Conservation (phyloP, 2,888 invertebrate species). For the Morpho helenor region DNA sequence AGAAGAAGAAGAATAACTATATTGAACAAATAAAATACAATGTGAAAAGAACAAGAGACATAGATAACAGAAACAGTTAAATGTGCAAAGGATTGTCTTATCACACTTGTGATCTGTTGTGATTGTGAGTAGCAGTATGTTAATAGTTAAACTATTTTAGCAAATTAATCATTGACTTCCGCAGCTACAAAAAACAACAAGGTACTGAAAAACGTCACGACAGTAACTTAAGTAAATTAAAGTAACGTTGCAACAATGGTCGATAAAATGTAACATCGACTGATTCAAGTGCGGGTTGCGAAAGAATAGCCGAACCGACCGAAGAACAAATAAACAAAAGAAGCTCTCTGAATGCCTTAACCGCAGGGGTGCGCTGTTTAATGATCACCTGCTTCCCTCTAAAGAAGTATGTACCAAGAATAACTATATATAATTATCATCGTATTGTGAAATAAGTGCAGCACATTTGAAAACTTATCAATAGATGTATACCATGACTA, state of each 20-base stretch:
- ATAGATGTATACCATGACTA: not conserved
- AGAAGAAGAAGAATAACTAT: no score
- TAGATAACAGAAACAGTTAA: no score
- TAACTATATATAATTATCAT: conserved; percentile 16
- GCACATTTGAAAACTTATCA: conserved; percentile 4
- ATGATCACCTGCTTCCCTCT: conserved; percentile 23
- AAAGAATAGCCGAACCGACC: conserved; percentile 15
- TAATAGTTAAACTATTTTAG: no score
- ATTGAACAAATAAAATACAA: no score
- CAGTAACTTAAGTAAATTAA: conserved; percentile 7
- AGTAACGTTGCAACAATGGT: conserved; percentile 23
- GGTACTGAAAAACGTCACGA: not conserved
- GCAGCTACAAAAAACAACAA: no score
- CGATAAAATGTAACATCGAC: conserved; percentile 9
- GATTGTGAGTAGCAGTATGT: no score
- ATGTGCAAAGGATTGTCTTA: no score
- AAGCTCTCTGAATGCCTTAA: conserved; percentile 44
- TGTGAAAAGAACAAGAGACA: no score
- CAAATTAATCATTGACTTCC: no score
- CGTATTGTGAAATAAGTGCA: conserved; percentile 9
- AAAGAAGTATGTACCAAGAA: conserved; percentile 21
- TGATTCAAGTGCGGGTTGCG: conserved; percentile 17
- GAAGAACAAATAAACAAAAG: conserved; percentile 25
- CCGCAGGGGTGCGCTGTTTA: conserved; percentile 35
- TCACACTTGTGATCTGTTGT: no score